Conservation (phyloP, 2,888 invertebrate genomes). For the Rhaphigaster nebulosa region DNA sequence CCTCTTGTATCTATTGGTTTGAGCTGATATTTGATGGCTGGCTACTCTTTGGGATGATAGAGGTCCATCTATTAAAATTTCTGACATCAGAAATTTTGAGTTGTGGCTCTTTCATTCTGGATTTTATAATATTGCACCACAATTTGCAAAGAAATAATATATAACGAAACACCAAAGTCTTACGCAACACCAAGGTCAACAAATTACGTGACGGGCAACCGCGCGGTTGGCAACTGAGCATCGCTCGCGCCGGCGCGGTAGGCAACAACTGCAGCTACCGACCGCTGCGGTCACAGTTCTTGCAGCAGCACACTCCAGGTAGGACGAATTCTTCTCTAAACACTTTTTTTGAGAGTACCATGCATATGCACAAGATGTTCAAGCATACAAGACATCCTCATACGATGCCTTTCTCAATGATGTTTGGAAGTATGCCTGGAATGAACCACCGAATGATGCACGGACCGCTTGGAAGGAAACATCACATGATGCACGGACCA, state of each 20-base stretch:
- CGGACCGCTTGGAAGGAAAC: background rate
- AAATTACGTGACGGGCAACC: background rate
- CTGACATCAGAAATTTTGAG: too few species aligned
- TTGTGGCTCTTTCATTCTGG: too few species aligned
- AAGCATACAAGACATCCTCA: background rate
- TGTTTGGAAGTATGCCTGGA: background rate
- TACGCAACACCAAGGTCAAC: background rate
- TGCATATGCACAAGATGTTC: constrained; percentile 1
- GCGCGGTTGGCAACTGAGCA: constrained; percentile 1
- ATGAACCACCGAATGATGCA: background rate
- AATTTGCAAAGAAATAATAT: background rate
- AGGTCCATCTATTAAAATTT: too few species aligned
- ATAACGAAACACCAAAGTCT: background rate
- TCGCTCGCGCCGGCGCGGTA: background rate
- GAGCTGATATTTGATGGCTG: too few species aligned
- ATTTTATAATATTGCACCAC: constrained; percentile 17
- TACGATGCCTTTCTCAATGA: background rate
- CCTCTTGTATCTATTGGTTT: too few species aligned
- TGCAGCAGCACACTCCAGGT: background rate
- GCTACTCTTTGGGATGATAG: too few species aligned
- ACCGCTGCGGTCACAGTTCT: background rate
- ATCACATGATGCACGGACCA: background rate
- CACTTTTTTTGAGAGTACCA: background rate
- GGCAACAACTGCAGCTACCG: background rate
- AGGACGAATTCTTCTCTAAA: background rate